These are phyloP conservation scores for Chunga burmeisteri DNA, from an alignment of 2,113 vertebrate species.

Conservation along the genomic window DNA sequence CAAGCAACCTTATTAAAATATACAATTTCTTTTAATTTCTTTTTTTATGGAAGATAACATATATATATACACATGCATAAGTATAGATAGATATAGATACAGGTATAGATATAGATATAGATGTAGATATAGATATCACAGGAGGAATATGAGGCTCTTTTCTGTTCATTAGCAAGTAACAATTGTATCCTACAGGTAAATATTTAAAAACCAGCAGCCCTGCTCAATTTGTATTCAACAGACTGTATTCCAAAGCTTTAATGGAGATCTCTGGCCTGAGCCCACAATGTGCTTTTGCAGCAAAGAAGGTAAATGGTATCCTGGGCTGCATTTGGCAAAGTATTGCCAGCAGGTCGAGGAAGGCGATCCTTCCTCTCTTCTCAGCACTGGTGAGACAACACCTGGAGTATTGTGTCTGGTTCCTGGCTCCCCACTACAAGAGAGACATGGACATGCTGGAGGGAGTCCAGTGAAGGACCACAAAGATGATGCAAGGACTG, in stretches of 20 bases:
- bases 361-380: not conserved
- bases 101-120: too few relatives aligned
- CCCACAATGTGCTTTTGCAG: not conserved
- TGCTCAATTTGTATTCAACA: not conserved
- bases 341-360: not conserved
- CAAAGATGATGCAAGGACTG: not conserved
- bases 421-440: not conserved
- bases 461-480: not conserved
- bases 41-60: not conserved
- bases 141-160: not conserved
- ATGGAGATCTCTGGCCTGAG: not conserved
- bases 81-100: too few relatives aligned
- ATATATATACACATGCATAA: not conserved
- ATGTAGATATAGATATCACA: not conserved
- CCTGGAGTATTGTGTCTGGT: too few relatives aligned
- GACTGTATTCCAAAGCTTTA: not conserved
- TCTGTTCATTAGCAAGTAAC: not conserved
- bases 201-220: not conserved
- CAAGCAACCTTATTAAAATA: not conserved
- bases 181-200: not conserved
- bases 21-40: not conserved
- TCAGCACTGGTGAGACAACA: not conserved
- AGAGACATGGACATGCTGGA: not conserved
- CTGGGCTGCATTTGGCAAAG: not conserved
- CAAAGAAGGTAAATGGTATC: not conserved